phyloP scores from a whole-genome alignment of 2,888 invertebrate genomes.

The Pemphredon lugubris region DNA sequence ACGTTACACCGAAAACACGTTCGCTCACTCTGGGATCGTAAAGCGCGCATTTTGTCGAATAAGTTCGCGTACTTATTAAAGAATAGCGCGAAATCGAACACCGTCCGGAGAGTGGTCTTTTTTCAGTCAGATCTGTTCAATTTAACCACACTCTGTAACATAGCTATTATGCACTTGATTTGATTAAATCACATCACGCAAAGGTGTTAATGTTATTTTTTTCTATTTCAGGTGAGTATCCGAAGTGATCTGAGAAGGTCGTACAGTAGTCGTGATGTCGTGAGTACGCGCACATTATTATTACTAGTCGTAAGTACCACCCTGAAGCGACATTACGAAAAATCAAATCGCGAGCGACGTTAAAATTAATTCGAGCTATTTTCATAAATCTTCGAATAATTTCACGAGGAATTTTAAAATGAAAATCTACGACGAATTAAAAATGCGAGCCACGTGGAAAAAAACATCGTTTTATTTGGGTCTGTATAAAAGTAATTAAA shows the following conservation, averaged over 20 bases:
- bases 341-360: background rate
- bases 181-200: too few relatives aligned
- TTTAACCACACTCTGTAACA: too few relatives aligned
- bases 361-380: background rate
- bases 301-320: too few relatives aligned
- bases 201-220: background rate
- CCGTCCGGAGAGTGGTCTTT: too few relatives aligned
- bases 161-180: too few relatives aligned
- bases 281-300: too few relatives aligned
- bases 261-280: background rate
- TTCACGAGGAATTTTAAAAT: background rate
- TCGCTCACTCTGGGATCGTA: too few relatives aligned
- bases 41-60: too few relatives aligned
- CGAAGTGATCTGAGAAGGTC: constrained; percentile 1
- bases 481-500: background rate
- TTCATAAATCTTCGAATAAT: background rate
- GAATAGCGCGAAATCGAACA: too few relatives aligned
- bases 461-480: background rate
- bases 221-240: constrained; percentile 52
- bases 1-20: background rate
- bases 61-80: too few relatives aligned
- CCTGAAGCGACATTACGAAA: too few relatives aligned
- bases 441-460: background rate
- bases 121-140: too few relatives aligned
- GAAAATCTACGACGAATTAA: background rate